Base-by-base conservation (phyloP, 2,888 invertebrate species). In the Eristalis arbustorum region DNA sequence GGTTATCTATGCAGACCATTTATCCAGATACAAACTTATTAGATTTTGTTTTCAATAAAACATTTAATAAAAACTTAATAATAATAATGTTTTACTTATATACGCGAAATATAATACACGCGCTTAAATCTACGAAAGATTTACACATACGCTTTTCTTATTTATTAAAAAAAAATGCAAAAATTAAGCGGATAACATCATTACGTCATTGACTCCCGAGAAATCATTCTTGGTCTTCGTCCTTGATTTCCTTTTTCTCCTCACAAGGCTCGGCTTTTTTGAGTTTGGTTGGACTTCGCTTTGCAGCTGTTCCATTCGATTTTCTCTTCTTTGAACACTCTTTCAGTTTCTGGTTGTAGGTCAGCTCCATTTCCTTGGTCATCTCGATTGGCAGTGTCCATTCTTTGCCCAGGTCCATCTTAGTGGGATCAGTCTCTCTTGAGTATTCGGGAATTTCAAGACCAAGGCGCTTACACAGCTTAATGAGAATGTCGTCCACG, bases 401-500 rank as follows among this genome's bases (percentile, higher is more conserved):
- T 89, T 96, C 96, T 0, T 76, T 73, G 22, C 88, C 84, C 88
- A 95, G 91, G 3, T 34, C 31, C 5, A 81, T 89, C 90, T 94
- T 95, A 0, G 96, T 96, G 0, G 96, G 96, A 93, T 97, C 97
- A 3, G 93, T 92, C 14, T 94, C 92, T 68, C 93, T 93, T 57
- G 93, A 93, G 91, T 97, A 98, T 37, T 94, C 94, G 2, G 96
- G 96, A 90, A 98, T 95, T 89, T 96, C 95, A 25, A 98, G 90
- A 13, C 94, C 95, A 49, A 98, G 93, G 80, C 95, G 94, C 90
- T 96, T 95, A 94, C 97, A 96, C 0, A 98, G 94, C 90, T 95
- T 95, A 79, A 94, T 93, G 90, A 98, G 93, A 66, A 98, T 95
- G 76, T 95, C 95, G 92, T 99, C 98, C 0, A 98, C 97, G 93